Percentiles rank a stretch among this genome's conserved stretches.
Conservation (phyloP, 2,113 vertebrate genomes). For the Catharus minimus region DNA sequence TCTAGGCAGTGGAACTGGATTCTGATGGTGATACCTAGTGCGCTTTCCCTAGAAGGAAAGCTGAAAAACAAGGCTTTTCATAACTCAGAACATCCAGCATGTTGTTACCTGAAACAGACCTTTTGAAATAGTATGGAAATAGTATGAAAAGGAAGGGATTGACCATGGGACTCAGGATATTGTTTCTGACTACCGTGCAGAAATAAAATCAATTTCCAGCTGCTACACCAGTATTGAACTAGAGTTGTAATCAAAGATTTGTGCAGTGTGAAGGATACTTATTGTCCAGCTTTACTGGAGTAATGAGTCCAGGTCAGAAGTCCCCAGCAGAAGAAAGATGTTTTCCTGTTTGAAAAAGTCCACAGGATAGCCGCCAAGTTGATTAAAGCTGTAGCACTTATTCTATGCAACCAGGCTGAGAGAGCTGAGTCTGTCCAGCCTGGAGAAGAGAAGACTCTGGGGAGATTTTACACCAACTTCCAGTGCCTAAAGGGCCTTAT, state of each 20-base stretch:
- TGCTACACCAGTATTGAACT: neutral
- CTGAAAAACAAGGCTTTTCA: neutral
- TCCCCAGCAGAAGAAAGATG: neutral
- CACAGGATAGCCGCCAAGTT: neutral
- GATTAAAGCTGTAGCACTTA: neutral
- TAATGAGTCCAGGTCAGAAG: neutral
- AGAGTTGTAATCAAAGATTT: neutral
- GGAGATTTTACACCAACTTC: neutral
- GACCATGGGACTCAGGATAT: neutral
- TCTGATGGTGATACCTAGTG: neutral
- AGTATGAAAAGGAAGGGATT: neutral
- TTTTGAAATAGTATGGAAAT: neutral
- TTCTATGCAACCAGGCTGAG: neutral
- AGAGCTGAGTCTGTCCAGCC: neutral
- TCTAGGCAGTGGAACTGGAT: neutral
- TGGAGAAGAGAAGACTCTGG: neutral
- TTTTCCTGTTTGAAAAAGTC: neutral
- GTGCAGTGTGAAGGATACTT: neutral
- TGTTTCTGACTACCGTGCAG: neutral
- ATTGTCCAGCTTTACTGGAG: neutral
- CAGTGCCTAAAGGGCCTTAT: neutral
- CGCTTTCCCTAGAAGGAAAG: rapidly evolving
- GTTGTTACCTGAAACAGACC: neutral
- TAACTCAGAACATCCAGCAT: neutral
- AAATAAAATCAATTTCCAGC: neutral